phyloP scores from a whole-genome alignment of 1,140 invertebrate species.

The Lineus longissimus region DNA sequence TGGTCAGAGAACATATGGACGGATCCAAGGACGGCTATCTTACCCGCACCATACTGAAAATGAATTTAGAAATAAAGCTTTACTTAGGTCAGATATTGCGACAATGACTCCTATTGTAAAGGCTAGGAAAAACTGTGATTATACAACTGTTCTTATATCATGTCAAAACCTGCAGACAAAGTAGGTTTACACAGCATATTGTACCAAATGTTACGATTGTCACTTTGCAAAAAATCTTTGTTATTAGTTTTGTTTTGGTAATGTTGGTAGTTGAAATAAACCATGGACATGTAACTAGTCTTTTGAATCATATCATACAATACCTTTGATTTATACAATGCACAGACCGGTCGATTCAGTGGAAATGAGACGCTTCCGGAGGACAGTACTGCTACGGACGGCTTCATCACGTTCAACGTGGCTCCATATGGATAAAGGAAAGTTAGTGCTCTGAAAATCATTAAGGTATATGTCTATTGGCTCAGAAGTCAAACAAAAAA shows the following conservation, averaged over 20 bases:
- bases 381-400: slow-evolving; percentile 81
- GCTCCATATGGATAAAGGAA: slow-evolving; percentile 96
- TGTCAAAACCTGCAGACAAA: too few relatives aligned
- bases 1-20: slow-evolving; percentile 63
- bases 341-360: slow-evolving; percentile 84
- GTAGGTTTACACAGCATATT: too few relatives aligned
- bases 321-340: slow-evolving; percentile 65
- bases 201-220: too few relatives aligned
- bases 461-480: neutral
- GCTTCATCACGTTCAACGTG: slow-evolving; percentile 87
- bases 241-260: too few relatives aligned
- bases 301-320: too few relatives aligned
- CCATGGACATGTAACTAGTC: neutral
- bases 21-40: slow-evolving; percentile 61
- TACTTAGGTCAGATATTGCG: too few relatives aligned
- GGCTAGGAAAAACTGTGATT: neutral
- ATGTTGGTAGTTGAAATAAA: too few relatives aligned
- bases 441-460: slow-evolving; percentile 64
- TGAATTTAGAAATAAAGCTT: slow-evolving; percentile 6
- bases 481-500: too few relatives aligned
- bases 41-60: slow-evolving; percentile 44
- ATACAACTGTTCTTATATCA: too few relatives aligned
- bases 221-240: too few relatives aligned
- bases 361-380: slow-evolving; percentile 91
- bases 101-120: slow-evolving; percentile 9